Percentiles rank a stretch among this genome's conserved stretches.
These are phyloP conservation scores for Lagocephalus sceleratus DNA, from an alignment of 2,797 vertebrate species.

Conservation along the genomic window DNA sequence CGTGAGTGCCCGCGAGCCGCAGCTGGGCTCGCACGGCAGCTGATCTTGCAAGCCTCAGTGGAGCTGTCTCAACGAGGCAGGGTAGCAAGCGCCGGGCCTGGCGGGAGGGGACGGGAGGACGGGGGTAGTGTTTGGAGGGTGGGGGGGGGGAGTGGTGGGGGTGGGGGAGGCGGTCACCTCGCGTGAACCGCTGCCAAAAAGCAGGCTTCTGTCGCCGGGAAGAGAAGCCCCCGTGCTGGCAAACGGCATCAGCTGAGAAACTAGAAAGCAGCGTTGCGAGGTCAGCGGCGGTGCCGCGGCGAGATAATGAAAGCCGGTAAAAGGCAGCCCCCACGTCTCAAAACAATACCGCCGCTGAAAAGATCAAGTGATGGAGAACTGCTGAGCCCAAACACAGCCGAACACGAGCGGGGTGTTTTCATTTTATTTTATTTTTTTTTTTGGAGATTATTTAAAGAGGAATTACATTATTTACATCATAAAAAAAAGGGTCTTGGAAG, in stretches of 20 bases:
- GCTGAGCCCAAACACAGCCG: slow-evolving; percentile 39
- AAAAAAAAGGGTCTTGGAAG: slow-evolving; percentile 36
- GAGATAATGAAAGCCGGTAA: neutral
- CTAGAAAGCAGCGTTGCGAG: slow-evolving; percentile 68
- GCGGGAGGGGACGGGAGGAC: slow-evolving; percentile 33
- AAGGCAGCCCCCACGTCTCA: slow-evolving; percentile 9
- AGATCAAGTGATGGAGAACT: slow-evolving; percentile 21
- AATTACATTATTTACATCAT: slow-evolving; percentile 33
- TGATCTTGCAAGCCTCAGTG: slow-evolving; percentile 81
- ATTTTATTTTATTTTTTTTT: no score
- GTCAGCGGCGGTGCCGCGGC: slow-evolving; percentile 39
- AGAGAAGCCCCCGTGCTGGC: slow-evolving; percentile 48
- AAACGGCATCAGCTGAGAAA: slow-evolving; percentile 51
- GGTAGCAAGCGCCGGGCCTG: slow-evolving; percentile 59
- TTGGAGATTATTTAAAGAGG: slow-evolving; percentile 33
- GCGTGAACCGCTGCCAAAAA: slow-evolving; percentile 64
- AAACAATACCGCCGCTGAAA: slow-evolving; percentile 34
- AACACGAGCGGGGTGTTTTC: no score
- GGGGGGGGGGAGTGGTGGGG: slow-evolving; percentile 6
- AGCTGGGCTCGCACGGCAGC: slow-evolving; percentile 74
- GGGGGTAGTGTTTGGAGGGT: slow-evolving; percentile 1
- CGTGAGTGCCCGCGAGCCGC: slow-evolving; percentile 69
- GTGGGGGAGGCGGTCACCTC: slow-evolving; percentile 64
- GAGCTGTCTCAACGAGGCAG: slow-evolving; percentile 78
- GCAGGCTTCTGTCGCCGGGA: slow-evolving; percentile 41